Conservation (phyloP, 1,140 invertebrate genomes). For the Cydia splendana region DNA sequence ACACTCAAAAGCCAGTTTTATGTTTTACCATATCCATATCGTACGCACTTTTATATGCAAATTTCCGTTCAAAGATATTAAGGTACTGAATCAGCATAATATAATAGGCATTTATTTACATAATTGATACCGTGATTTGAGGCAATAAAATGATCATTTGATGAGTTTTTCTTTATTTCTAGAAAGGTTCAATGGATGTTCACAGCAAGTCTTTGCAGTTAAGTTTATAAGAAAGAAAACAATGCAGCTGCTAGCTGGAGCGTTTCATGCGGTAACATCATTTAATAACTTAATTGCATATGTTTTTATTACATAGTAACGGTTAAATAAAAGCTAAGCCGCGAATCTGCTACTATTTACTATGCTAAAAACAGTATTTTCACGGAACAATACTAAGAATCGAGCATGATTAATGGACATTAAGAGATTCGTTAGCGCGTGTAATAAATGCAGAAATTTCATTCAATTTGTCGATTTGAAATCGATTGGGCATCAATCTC, state of each 20-base stretch:
- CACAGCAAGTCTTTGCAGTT: neutral
- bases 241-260: constrained; percentile 17
- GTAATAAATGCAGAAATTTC: constrained; percentile 24
- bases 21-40: constrained; percentile 4
- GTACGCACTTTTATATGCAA: constrained; percentile 29
- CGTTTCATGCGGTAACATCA: constrained; percentile 11
- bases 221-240: constrained; percentile 7
- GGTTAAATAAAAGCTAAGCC: neutral
- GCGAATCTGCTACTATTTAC: neutral
- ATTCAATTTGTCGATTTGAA: constrained; percentile 29
- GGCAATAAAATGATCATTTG: constrained; percentile 22
- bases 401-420: constrained; percentile 9
- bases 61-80: constrained; percentile 13
- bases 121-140: constrained; percentile 31
- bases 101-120: constrained; percentile 12
- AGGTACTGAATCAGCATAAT: constrained; percentile 30
- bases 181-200: constrained; percentile 4
- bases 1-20: constrained; percentile 18
- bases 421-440: constrained; percentile 13
- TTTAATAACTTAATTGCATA: neutral
- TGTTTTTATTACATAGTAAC: neutral
- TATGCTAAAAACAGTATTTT: neutral
- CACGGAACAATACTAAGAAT: constrained; percentile 12
- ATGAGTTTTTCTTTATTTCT: constrained; percentile 14
- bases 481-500: constrained; percentile 44